Conservation (phyloP, 2,888 invertebrate species). For the Tiliacea citrago region DNA sequence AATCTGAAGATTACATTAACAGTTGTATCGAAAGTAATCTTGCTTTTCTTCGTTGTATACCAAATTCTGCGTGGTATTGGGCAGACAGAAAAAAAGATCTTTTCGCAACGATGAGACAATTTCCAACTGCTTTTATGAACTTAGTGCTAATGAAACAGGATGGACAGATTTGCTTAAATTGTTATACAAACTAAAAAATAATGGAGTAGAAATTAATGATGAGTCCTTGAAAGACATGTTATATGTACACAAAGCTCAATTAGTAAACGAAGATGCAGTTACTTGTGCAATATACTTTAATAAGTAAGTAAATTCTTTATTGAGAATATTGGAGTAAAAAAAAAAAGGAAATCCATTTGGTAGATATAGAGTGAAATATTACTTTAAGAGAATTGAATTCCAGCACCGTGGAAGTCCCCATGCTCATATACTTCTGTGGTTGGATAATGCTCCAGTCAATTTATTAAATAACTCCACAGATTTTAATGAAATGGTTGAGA, state of each 20-base stretch:
- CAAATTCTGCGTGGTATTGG: slow-evolving; percentile 10
- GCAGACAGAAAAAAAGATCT: neutral
- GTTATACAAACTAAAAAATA: neutral
- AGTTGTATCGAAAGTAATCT: neutral
- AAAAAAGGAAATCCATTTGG: slow-evolving; percentile 2
- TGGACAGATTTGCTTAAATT: neutral
- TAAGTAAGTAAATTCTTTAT: neutral
- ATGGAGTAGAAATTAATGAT: neutral
- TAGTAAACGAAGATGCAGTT: neutral
- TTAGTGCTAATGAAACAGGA: neutral
- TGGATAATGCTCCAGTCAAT: neutral
- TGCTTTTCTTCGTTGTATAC: slow-evolving; percentile 1
- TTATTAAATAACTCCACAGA: neutral
- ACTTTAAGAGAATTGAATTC: neutral
- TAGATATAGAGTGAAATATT: slow-evolving; percentile 1
- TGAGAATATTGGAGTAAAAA: neutral
- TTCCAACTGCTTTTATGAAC: slow-evolving; percentile 11
- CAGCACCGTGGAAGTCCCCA: neutral
- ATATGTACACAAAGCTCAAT: neutral
- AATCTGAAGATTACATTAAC: slow-evolving; percentile 1
- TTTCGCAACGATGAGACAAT: slow-evolving; percentile 4
- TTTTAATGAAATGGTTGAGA: neutral
- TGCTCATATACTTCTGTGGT: neutral
- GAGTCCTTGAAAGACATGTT: neutral
- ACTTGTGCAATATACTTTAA: neutral